A percentile compares a stretch with the other conserved stretches of the same genome.
Evolutionary conservation across 2,888 invertebrate genomes (phyloP).

Genomic region (Marronus borbonicus): DNA sequence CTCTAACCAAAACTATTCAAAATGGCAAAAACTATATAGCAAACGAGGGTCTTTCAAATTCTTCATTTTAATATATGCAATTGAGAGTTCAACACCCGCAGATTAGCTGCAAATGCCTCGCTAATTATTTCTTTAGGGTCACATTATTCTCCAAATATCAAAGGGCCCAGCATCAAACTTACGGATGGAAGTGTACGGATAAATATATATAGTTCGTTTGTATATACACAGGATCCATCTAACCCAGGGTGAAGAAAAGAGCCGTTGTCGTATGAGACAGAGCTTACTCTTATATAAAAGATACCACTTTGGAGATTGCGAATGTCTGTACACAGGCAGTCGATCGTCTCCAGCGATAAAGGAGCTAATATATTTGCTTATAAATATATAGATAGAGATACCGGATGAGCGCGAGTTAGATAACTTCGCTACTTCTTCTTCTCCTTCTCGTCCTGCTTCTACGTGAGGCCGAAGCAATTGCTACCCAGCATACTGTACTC

Average conservation of each 20-base stretch:
- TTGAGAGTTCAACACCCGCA: too few species aligned
- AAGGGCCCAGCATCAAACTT: too few species aligned
- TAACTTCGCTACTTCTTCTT: conserved; percentile 45
- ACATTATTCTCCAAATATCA: too few species aligned
- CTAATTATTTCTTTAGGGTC: too few species aligned
- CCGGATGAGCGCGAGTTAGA: conserved; percentile 45
- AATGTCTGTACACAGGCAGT: conserved; percentile 59
- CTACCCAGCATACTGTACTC: conserved; percentile 13
- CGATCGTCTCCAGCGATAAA: conserved; percentile 63
- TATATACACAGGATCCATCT: conserved; percentile 2
- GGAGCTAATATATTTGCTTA: conserved; percentile 58
- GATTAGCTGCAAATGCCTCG: too few species aligned
- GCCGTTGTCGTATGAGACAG: conserved; percentile 34
- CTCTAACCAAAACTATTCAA: too few species aligned
- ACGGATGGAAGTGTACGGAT: background rate
- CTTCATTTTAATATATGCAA: too few species aligned
- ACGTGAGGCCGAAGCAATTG: conserved; percentile 23
- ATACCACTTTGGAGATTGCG: conserved; percentile 58
- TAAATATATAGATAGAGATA: conserved; percentile 53
- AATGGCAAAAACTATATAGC: too few species aligned
- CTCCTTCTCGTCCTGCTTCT: conserved; percentile 10
- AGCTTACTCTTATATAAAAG: conserved; percentile 36
- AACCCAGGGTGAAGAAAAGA: conserved; percentile 24
- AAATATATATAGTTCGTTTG: conserved; percentile 8
- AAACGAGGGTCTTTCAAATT: too few species aligned